These are phyloP conservation scores for Temnothorax rugatulus DNA, from an alignment of 2,888 invertebrate genomes.

Conservation along the genomic window DNA sequence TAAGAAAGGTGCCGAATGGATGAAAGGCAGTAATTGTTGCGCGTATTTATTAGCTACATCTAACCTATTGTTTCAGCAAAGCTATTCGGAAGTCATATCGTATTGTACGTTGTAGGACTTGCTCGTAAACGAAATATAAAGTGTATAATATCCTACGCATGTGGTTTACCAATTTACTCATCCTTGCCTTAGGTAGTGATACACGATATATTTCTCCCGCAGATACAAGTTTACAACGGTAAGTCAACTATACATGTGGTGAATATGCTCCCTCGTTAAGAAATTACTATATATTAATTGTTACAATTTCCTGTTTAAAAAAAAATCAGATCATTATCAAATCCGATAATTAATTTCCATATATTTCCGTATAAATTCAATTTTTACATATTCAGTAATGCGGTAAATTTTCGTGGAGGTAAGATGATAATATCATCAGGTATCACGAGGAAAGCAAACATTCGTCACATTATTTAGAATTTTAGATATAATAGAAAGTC, in stretches of 20 bases:
- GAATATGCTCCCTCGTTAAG: neutral
- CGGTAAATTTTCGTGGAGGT: neutral
- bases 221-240: neutral
- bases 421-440: neutral
- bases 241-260: neutral
- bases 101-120: conserved; percentile 65
- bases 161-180: neutral
- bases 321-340: neutral
- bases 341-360: neutral
- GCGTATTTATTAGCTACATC: conserved; percentile 56
- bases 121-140: conserved; percentile 72
- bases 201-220: neutral
- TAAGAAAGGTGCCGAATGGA: conserved; percentile 8
- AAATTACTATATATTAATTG: neutral
- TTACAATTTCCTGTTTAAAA: neutral
- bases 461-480: neutral
- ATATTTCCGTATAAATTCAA: neutral
- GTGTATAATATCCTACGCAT: conserved; percentile 57
- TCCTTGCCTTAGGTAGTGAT: neutral
- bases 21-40: conserved; percentile 59
- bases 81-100: conserved; percentile 60
- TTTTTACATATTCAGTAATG: neutral
- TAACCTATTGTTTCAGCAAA: conserved; percentile 58
- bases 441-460: neutral
- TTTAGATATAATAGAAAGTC: neutral